A percentile compares a stretch with the other conserved stretches of the same genome.
These are phyloP conservation scores for Odontomachus brunneus DNA, from an alignment of 1,140 invertebrate species.

Conservation along the genomic window DNA sequence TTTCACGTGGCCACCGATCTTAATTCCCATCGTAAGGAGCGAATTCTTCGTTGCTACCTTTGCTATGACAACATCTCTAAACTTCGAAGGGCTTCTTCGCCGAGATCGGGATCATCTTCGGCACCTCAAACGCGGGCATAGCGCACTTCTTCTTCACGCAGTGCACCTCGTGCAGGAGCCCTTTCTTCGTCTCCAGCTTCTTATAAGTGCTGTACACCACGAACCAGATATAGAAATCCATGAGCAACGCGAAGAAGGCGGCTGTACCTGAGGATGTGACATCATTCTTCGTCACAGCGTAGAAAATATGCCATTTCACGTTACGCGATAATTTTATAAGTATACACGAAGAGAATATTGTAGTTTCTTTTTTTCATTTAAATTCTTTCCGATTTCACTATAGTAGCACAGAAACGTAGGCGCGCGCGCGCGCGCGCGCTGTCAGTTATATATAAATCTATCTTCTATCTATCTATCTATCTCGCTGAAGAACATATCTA, in stretches of 20 bases:
- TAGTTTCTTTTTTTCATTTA: no score
- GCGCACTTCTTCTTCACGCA: slow-evolving; percentile 68
- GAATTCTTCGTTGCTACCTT: slow-evolving; percentile 32
- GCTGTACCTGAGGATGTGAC: slow-evolving; percentile 76
- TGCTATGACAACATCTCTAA: slow-evolving; percentile 42
- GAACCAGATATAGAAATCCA: slow-evolving; percentile 84
- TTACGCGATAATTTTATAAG: no score
- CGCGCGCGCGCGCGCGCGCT: no score
- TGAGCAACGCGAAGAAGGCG: slow-evolving; percentile 74
- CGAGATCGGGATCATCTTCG: slow-evolving; percentile 42
- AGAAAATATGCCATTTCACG: no score
- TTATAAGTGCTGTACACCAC: slow-evolving; percentile 85
- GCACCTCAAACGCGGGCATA: slow-evolving; percentile 32
- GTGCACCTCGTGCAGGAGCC: slow-evolving; percentile 81
- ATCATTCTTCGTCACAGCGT: neutral
- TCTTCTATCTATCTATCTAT: no score
- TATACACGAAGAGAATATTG: no score
- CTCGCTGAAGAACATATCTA: no score
- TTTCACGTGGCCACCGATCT: slow-evolving; percentile 8
- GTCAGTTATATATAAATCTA: no score
- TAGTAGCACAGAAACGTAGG: no score
- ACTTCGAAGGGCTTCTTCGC: slow-evolving; percentile 68
- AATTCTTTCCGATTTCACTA: no score
- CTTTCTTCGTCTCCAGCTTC: slow-evolving; percentile 81
- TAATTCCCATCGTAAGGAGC: neutral